These are phyloP conservation scores for Conopomorpha cramerella DNA, from an alignment of 1,140 invertebrate species.

Conservation along the genomic window DNA sequence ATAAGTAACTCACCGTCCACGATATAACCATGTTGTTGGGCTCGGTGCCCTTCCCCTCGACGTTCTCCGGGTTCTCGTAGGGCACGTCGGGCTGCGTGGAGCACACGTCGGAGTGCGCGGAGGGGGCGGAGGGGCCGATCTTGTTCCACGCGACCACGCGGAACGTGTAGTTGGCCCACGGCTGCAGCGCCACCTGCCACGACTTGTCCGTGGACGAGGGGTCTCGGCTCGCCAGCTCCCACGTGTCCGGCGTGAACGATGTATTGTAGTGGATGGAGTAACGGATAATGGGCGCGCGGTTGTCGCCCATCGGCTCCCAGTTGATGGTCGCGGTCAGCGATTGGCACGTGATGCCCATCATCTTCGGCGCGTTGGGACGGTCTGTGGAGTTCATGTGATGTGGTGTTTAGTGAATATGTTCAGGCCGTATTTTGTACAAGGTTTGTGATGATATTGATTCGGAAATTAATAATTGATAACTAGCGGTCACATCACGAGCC, in stretches of 20 bases:
- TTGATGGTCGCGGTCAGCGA: constrained; percentile 72
- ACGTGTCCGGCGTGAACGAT: constrained; percentile 89
- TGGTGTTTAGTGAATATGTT: too few relatives aligned
- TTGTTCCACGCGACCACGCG: constrained; percentile 91
- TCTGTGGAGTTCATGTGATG: too few relatives aligned
- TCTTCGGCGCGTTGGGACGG: constrained; percentile 86
- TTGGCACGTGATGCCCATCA: constrained; percentile 71
- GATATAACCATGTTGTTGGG: constrained; percentile 91
- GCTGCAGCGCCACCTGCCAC: constrained; percentile 78
- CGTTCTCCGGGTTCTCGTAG: constrained; percentile 93
- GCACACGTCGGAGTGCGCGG: constrained; percentile 79
- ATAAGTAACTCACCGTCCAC: constrained; percentile 91
- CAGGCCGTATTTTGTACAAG: too few relatives aligned
- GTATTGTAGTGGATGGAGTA: constrained; percentile 96
- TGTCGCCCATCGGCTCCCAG: constrained; percentile 91
- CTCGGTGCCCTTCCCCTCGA: constrained; percentile 84
- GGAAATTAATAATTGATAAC: too few relatives aligned
- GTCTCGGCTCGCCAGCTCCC: constrained; percentile 77
- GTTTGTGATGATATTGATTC: too few relatives aligned
- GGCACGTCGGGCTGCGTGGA: constrained; percentile 88
- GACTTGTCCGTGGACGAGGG: constrained; percentile 81
- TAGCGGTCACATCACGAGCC: too few relatives aligned
- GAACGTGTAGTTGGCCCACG: constrained; percentile 97
- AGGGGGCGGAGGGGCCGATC: constrained; percentile 88
- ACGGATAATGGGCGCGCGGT: constrained; percentile 89